Base-by-base conservation (phyloP, 2,888 invertebrate species). In the Drosophila maculinotata region DNA sequence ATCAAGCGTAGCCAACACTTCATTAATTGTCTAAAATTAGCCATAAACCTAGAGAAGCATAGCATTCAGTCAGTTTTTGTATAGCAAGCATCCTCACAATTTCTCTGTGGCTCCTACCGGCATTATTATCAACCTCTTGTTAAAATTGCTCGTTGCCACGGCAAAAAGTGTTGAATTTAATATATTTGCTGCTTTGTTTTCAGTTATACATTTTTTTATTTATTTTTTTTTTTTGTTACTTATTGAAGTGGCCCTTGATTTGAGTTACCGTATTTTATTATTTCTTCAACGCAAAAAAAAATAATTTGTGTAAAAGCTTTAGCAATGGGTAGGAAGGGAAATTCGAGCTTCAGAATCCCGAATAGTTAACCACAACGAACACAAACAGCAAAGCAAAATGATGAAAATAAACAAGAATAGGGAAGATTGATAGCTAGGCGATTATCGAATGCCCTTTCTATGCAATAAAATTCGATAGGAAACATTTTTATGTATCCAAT, bases 11-110 rank as follows among this genome's bases (percentile, higher is more conserved):
- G 69, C 75, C 83, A 88, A 88, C 83, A 83, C 83, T 83, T 88
- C 87, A 83, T 83, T 88, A 88, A 88, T 88, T 83, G 84, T 86
- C 84, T 79, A 88, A 88, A 83, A 88, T 88, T 88, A 79, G 77
- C 80, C 72, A 88, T 83, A 79, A 88, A 88, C 60, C 74, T 72
- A 54, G 36, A 39, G 41, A 20, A 35, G 45, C 38, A 35, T 12
- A 25, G 56, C 66, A 45, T 41, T 15, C 14, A 42, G 28, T 20
- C 47, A 30, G 12, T 6, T 69, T 69, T 56, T 36, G 10, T 12
- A 33, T 17, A n/a, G 7, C 28, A 30, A 23, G 12, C 49, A 41
- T 15, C 36, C 44, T 36, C 45, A 36, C 45, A 20, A 23, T 38
- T n/a, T 38, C 52, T 39, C 12, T 12, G 30, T 4, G 17, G 36